Percentiles rank a stretch among this genome's conserved stretches.
Evolutionary conservation across 2,797 vertebrate species (phyloP).

Genomic region (Cynodonichthys magdalenae): DNA sequence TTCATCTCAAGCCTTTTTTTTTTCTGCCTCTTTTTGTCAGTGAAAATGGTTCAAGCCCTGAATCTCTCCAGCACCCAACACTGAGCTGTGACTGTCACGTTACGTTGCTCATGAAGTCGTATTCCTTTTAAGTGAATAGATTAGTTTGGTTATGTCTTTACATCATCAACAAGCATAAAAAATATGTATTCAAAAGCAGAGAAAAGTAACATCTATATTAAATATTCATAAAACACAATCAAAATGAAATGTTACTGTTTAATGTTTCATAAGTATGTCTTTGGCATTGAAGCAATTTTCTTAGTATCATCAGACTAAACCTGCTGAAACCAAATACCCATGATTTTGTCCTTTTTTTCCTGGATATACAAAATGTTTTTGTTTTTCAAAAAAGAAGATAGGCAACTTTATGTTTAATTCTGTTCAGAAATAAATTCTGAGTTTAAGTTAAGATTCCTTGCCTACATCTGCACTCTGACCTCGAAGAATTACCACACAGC

Average conservation of each 20-base stretch:
- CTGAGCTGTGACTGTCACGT: conserved; percentile 32
- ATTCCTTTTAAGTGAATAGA: conserved; percentile 27
- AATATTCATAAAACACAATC: not conserved
- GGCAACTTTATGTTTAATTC: no score
- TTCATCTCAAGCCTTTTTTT: conserved; percentile 70
- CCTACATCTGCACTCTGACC: no score
- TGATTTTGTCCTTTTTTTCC: not conserved
- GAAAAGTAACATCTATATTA: not conserved
- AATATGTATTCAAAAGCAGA: not conserved
- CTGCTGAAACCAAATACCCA: not conserved
- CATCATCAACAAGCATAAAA: not conserved
- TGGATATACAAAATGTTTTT: not conserved
- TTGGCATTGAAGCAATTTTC: no score
- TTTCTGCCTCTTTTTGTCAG: conserved; percentile 22
- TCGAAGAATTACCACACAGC: no score
- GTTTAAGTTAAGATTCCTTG: no score
- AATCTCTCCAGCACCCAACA: conserved; percentile 53
- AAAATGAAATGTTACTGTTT: no score
- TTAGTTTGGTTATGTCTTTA: not conserved
- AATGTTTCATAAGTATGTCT: not conserved
- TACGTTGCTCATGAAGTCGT: conserved; percentile 24
- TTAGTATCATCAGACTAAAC: not conserved
- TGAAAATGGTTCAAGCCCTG: conserved; percentile 58
- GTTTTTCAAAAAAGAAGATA: no score
- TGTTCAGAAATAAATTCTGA: no score